These are phyloP conservation scores for Enteromius viviparus DNA, from an alignment of 2,797 vertebrate species.

Conservation along the genomic window DNA sequence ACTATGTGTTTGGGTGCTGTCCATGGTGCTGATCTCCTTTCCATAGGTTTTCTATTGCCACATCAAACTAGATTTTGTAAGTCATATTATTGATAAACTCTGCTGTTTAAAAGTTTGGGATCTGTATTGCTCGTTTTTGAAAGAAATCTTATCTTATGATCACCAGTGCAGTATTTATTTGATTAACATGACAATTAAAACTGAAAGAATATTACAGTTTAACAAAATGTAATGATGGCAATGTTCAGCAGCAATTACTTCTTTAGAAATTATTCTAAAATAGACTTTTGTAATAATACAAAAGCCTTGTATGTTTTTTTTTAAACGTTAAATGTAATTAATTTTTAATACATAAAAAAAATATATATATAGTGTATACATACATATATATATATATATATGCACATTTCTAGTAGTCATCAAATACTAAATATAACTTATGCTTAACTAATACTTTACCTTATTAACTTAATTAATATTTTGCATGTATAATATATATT, in stretches of 20 bases:
- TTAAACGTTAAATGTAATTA: neutral
- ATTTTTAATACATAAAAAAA: neutral
- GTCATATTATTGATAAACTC: neutral
- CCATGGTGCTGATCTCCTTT: constrained; percentile 51
- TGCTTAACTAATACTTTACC: neutral
- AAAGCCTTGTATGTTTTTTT: neutral
- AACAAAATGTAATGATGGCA: neutral
- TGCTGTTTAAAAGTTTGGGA: neutral
- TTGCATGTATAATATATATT: neutral
- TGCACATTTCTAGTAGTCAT: neutral
- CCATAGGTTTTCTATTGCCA: neutral
- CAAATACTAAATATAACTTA: neutral
- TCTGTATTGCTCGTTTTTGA: neutral
- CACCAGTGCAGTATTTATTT: neutral
- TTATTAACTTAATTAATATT: neutral
- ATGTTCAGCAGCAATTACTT: neutral
- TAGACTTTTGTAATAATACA: neutral
- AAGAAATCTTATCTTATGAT: neutral
- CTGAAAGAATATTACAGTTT: neutral
- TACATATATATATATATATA: neutral
- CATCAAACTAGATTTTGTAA: neutral
- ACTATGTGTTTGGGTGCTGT: constrained; percentile 21
- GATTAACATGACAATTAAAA: neutral
- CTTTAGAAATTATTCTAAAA: neutral
- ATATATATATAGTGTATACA: too few species aligned